Evolutionary conservation across 2,888 invertebrate species (phyloP).

Genomic region (Xylota segnis): DNA sequence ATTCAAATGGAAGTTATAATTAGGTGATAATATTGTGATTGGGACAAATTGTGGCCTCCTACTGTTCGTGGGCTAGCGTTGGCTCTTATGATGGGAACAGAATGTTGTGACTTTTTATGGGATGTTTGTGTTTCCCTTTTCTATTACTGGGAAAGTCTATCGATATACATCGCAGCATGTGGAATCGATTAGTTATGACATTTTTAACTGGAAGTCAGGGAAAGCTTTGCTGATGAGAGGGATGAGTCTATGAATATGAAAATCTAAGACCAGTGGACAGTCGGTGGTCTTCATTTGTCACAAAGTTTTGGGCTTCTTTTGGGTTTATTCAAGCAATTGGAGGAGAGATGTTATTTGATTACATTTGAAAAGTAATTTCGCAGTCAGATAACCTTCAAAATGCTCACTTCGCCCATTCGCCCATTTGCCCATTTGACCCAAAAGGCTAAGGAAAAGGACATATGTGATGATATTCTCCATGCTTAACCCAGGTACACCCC

Average conservation of each 20-base stretch:
- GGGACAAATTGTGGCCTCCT: slow-evolving; percentile 61
- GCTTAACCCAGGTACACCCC: too few species aligned
- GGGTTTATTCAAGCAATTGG: neutral
- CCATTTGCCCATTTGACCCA: too few species aligned
- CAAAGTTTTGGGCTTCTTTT: neutral
- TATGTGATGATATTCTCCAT: too few species aligned
- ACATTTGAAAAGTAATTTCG: too few species aligned
- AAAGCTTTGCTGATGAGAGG: slow-evolving; percentile 14
- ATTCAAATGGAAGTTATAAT: slow-evolving; percentile 67
- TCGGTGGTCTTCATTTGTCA: slow-evolving; percentile 18
- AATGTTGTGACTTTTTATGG: neutral
- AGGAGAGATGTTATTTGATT: too few species aligned
- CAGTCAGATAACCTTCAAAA: too few species aligned
- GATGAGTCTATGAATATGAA: slow-evolving; percentile 5
- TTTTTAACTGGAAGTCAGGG: neutral
- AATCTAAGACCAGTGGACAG: neutral
- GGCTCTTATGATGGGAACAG: slow-evolving; percentile 48
- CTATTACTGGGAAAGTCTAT: slow-evolving; percentile 30
- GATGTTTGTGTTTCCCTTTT: slow-evolving; percentile 18
- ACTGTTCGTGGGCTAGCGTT: slow-evolving; percentile 41
- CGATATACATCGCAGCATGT: slow-evolving; percentile 33
- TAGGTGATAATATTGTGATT: slow-evolving; percentile 68
- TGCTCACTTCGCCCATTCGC: too few species aligned
- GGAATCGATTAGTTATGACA: slow-evolving; percentile 50
- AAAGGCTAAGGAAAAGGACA: too few species aligned